Base-by-base conservation (phyloP, 2,888 invertebrate species). In the Mesopsocus fuscifrons region DNA sequence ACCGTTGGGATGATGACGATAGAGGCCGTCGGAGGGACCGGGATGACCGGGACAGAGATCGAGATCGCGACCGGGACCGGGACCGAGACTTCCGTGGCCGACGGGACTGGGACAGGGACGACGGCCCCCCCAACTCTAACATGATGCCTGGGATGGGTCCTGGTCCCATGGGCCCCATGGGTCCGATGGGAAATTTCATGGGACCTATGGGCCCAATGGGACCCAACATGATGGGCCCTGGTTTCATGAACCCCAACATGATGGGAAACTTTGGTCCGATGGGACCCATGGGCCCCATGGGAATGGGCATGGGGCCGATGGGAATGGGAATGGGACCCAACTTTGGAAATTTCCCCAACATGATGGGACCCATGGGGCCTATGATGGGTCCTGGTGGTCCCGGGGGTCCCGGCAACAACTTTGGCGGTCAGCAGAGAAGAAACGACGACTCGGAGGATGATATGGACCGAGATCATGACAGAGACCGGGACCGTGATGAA, bases 191-290 rank as follows among this genome's bases (percentile, higher is more conserved):
- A 8, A n/a, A n/a, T n/a, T n/a, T n/a, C 44, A 41, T 18, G 30
- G 45, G 26, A 44, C 43, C 15, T 41, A 40, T 18, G 41, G 46
- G 44, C 22, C 41, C 38, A 17, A 35, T 15, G 42, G 47, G 8
- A 34, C 45, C 21, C 21, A 38, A 15, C 23, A 46, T n/a, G 9
- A 9, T 9, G 38, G 38, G 18, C 38, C 38, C n/a, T n/a, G n/a
- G n/a, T n/a, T n/a, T n/a, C n/a, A n/a, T n/a, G n/a, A n/a, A n/a
- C n/a, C n/a, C n/a, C n/a, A n/a, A n/a, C n/a, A n/a, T n/a, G n/a
- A n/a, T n/a, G n/a, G n/a, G n/a, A n/a, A n/a, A n/a, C n/a, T n/a
- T n/a, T n/a, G n/a, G n/a, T n/a, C n/a, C n/a, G n/a, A n/a, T n/a
- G n/a, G n/a, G n/a, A n/a, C n/a, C n/a, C n/a, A n/a, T n/a, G n/a